Conservation (phyloP, 2,888 invertebrate species). For the Adineta ricciae region DNA sequence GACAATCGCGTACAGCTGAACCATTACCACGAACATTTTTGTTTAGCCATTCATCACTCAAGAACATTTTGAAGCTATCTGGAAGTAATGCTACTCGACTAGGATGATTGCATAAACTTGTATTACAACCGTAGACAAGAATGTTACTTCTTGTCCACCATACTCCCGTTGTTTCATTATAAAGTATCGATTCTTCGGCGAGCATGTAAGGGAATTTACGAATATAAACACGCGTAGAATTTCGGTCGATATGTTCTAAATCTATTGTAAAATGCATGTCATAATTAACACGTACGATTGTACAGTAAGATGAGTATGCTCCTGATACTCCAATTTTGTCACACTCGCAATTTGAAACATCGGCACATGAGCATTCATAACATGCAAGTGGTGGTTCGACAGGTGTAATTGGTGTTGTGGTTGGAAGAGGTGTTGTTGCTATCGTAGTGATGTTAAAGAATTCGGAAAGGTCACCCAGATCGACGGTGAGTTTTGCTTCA, state of each 20-base stretch:
- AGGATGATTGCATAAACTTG: background rate
- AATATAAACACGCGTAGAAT: background rate
- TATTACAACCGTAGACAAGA: background rate
- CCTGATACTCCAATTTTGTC: background rate
- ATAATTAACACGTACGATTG: background rate
- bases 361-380: background rate
- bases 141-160: background rate
- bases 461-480: background rate
- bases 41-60: background rate
- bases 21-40: background rate
- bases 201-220: background rate
- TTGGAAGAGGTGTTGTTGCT: background rate
- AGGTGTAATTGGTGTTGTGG: background rate
- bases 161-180: background rate
- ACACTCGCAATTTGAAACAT: background rate
- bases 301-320: background rate
- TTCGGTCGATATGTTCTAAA: conserved; percentile 15
- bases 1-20: background rate
- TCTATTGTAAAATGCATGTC: background rate
- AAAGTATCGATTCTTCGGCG: conserved; percentile 6
- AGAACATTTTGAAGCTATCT: background rate
- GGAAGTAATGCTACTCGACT: background rate
- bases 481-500: background rate
- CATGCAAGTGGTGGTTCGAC: background rate
- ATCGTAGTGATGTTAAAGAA: background rate